phyloP scores from a whole-genome alignment of 2,888 invertebrate genomes.

The Erebia epiphron region DNA sequence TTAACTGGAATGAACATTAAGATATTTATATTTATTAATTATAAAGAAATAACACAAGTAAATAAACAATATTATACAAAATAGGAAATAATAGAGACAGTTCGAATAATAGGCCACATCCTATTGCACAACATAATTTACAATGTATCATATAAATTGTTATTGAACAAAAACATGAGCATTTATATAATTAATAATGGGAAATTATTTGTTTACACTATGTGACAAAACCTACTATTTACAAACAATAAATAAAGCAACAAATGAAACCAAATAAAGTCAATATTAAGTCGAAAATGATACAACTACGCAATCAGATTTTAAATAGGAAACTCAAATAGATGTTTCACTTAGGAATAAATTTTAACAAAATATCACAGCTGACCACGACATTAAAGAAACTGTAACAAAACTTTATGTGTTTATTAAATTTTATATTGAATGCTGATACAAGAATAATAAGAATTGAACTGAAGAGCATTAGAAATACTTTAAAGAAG shows the following conservation, averaged over 20 bases:
- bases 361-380: conserved; percentile 83
- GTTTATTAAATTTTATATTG: conserved; percentile 44
- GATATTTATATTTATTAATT: conserved; percentile 74
- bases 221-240: conserved; percentile 63
- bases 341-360: conserved; percentile 73
- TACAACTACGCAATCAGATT: conserved; percentile 56
- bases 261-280: conserved; percentile 63
- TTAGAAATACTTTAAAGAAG: conserved; percentile 46
- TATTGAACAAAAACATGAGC: conserved; percentile 48
- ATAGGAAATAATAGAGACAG: conserved; percentile 53
- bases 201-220: conserved; percentile 64
- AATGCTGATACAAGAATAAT: conserved; percentile 35
- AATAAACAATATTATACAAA: conserved; percentile 71
- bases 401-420: conserved; percentile 62
- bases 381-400: conserved; percentile 78
- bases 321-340: conserved; percentile 58
- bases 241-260: conserved; percentile 80
- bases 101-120: conserved; percentile 64
- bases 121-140: conserved; percentile 74
- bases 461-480: conserved; percentile 37
- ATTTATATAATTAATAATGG: conserved; percentile 56
- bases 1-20: conserved; percentile 83
- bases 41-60: conserved; percentile 79
- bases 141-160: conserved; percentile 43
- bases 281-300: conserved; percentile 46